phyloP scores from a whole-genome alignment of 2,888 invertebrate genomes.

The Timema podura region DNA sequence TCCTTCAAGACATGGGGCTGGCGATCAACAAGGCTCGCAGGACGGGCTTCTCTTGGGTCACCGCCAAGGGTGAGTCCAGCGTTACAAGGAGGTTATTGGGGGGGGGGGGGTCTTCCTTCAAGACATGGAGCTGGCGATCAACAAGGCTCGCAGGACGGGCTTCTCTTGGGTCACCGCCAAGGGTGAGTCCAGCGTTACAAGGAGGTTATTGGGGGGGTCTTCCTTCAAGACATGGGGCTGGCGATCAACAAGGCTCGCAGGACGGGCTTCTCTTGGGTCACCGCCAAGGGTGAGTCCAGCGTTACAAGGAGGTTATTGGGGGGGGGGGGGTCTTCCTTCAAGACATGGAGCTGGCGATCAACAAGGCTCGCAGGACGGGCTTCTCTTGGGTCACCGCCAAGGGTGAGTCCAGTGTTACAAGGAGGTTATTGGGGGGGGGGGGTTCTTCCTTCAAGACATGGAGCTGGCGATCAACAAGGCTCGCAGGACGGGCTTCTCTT shows the following conservation, averaged over 20 bases:
- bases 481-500: constrained; percentile 70
- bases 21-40: constrained; percentile 77
- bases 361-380: constrained; percentile 73
- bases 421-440: too few relatives aligned
- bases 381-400: constrained; percentile 81
- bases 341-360: constrained; percentile 78
- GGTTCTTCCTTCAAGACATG: too few relatives aligned
- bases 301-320: too few relatives aligned
- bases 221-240: constrained; percentile 71
- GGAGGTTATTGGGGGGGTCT: too few relatives aligned
- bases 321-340: too few relatives aligned
- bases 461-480: constrained; percentile 80
- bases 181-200: too few relatives aligned
- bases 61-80: constrained; percentile 60
- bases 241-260: constrained; percentile 77
- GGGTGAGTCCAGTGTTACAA: too few relatives aligned
- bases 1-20: constrained; percentile 71
- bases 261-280: constrained; percentile 79
- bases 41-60: constrained; percentile 79
- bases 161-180: constrained; percentile 81
- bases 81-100: too few relatives aligned
- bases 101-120: too few relatives aligned
- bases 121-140: constrained; percentile 78
- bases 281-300: constrained; percentile 60
- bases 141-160: constrained; percentile 73